Evolutionary conservation across 2,113 vertebrate genomes (phyloP), one percentile per base, ranked within the genome.

Genomic region (Motacilla tschutschensis): DNA sequence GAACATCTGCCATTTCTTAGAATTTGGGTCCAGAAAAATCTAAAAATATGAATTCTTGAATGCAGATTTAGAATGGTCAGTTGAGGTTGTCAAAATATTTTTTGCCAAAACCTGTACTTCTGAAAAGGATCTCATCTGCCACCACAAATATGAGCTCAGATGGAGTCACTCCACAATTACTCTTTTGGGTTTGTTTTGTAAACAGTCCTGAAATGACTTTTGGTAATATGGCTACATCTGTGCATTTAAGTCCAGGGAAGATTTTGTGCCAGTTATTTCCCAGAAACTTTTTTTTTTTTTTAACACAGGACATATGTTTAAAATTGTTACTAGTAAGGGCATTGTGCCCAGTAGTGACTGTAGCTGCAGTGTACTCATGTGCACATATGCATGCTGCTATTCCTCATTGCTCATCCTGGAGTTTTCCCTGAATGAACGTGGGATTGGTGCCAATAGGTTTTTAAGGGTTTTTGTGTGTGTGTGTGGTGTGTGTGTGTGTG

Each of bases 261-360:
- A 76, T 64, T 80, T 35, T 62, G 31, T 65, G 50, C 41, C 70
- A 79, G 29, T 73, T 85, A 76, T 76, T 86, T 75, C 54, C 21
- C 46, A 47, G 62, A 83, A 65, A 36, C 35, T 21, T 8, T 11
- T 10, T 35, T 46, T 71, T 58, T 62, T 75, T 7, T 63, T 69
- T 5, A 5, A 21, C n/a, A 14, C 17, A 35, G 71, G 66, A 75
- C 78, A 73, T 92, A 81, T 53, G 71, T 38, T 89, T 78, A 20
- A 43, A 83, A 63, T 26, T 47, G 12, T 81, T 93, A 19, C 40
- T 70, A 55, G 47, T 62, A 17, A 82, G 67, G 86, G 91, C 83
- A 29, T 24, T 55, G 59, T 90, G 91, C 90, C 90, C 63, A 63
- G 66, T 11, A 55, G 51, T 54, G 78, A 75, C 54, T 93, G 67